Base-by-base conservation (phyloP, 2,113 vertebrate species). In the Melanerpes formicivorus region DNA sequence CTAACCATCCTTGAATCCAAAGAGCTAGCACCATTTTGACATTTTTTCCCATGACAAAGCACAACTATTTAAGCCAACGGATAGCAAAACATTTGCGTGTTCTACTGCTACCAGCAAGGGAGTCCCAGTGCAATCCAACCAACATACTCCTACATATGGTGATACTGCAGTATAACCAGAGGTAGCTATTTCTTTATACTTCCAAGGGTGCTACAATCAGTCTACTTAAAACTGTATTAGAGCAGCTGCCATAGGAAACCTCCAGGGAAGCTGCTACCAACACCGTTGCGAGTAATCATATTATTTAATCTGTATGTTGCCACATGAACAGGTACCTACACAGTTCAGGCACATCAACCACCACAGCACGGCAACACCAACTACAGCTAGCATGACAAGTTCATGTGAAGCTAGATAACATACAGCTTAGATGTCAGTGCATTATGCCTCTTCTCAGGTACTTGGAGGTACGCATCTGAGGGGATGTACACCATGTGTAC, bases 41-140 rank as follows among this genome's bases (percentile, higher is more conserved):
- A 34, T 21, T 90, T 90, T 93, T 94, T 59, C 64, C 59, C 19
- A 82, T 69, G 72, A 90, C 84, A 87, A 95, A 94, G 84, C 82
- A 95, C 63, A 85, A 91, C 94, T 85, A 88, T 81, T 95, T 91
- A 86, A 94, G 27, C 26, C 60, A 73, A 64, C 56, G 67, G 72
- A 55, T 59, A 56, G 55, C 42, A 42, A 42, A 42, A 42, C 42
- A 42, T 44, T 44, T 44, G 15, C 42, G 5, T 44, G 42, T 44
- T 44, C 14, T 44, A 44, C 42, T 44, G 46, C 22, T 76, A 56
- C 18, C 27, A 66, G 37, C 0, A 2, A 88, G 29, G 30, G 30
- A 59, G 9, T 93, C 44, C 5, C 46, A 64, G 4, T 19, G 14
- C 80, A 84, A 52, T 48, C 58, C n/a, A 85, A 50, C 9, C 23